Conservation (phyloP, 2,888 invertebrate genomes). For the Perizoma flavofasciatum region DNA sequence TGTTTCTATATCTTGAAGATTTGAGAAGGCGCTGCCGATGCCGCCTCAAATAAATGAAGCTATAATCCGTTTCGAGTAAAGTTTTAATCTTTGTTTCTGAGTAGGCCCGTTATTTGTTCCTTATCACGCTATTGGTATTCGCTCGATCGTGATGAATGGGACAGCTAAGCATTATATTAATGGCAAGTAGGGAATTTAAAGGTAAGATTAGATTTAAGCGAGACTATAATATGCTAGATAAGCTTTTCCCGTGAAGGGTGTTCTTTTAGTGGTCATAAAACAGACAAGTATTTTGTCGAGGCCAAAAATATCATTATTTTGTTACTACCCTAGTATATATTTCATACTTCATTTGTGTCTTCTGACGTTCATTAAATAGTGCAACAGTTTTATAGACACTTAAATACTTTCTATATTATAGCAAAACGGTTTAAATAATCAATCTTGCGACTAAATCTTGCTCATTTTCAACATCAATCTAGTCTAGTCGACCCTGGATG, state of each 20-base stretch:
- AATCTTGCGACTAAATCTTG: conserved; percentile 12
- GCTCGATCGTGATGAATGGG: conserved; percentile 24
- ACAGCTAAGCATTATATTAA: conserved; percentile 24
- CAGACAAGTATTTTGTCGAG: conserved; percentile 8
- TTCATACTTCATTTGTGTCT: not conserved
- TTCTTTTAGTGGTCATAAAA: conserved; percentile 18
- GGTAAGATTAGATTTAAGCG: conserved; percentile 14
- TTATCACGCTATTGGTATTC: conserved; percentile 23
- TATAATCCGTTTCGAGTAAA: conserved; percentile 19
- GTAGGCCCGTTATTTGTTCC: conserved; percentile 26
- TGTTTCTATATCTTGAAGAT: conserved; percentile 23
- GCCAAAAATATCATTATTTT: conserved; percentile 13
- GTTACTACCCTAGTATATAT: not conserved
- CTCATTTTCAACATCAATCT: conserved; percentile 22
- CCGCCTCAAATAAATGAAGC: conserved; percentile 20
- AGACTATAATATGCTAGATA: conserved; percentile 2
- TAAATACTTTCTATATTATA: too few relatives aligned
- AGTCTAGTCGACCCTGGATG: conserved; percentile 18
- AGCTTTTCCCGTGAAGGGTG: conserved; percentile 9
- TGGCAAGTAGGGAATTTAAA: conserved; percentile 23
- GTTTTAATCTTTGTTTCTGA: conserved; percentile 31
- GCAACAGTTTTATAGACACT: too few relatives aligned
- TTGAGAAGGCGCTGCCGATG: conserved; percentile 11
- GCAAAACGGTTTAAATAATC: too few relatives aligned
- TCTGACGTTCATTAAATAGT: not conserved